Base-by-base conservation (phyloP, 2,797 vertebrate genomes). In the Myotis daubentonii region DNA sequence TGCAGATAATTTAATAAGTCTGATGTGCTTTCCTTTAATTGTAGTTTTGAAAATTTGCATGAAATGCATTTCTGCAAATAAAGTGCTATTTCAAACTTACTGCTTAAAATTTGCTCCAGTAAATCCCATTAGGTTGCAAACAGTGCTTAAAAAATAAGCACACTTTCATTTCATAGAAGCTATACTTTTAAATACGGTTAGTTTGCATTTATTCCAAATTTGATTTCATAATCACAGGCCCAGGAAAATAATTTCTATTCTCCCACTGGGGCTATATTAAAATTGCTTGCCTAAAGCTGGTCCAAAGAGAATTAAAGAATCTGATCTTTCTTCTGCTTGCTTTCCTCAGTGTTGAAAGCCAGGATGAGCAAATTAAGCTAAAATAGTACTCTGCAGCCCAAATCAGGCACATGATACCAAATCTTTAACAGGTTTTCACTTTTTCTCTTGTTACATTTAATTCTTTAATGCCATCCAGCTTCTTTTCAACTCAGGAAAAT, bases 21-120 rank as follows among this genome's bases (percentile, higher is more conserved):
- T 36, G 41, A 38, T 55, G 2, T 71, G 38, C 30, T 93, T 94
- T 89, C 47, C 57, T 94, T 96, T 87, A 86, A 97, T 80, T 49
- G 70, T 41, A 91, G 72, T 88, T 94, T 92, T 85, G 51, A 95
- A 91, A 94, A 86, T 94, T 90, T 95, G 51, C 51, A 68, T 93
- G 81, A 85, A 79, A 74, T 83, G 41, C 66, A 44, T 85, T 88
- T 95, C 62, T 92, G 79, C 23, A 88, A 95, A 93, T 83, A 68
- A 86, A 92, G 62, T 88, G 36, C 70, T 93, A 86, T 93, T 96
- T 95, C 78, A 96, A 87, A 93, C 20, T 57, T 62, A 38, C 60
- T 87, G 83, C 86, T 94, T 95, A 94, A 95, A 80, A 68, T 89
- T 94, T 71, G 16, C 22, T 92, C 57, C 86, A 71, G 7, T 78